Conservation (phyloP, 2,888 invertebrate species). For the Rhagophthalmus giganteus region DNA sequence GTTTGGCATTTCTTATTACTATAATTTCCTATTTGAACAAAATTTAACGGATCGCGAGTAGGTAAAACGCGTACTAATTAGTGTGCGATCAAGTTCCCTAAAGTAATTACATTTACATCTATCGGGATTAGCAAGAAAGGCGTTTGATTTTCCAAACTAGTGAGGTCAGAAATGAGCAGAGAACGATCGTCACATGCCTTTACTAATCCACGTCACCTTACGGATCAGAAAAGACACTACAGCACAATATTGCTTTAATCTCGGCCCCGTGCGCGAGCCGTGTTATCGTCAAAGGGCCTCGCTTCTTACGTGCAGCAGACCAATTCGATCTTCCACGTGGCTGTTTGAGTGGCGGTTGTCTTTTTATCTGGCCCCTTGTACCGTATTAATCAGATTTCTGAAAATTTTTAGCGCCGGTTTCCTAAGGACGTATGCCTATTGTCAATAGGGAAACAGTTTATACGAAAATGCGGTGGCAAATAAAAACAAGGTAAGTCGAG, state of each 20-base stretch:
- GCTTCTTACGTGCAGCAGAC: constrained; percentile 41
- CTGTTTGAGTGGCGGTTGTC: constrained; percentile 35
- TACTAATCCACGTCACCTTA: constrained; percentile 37
- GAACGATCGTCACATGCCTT: constrained; percentile 31
- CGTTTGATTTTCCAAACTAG: constrained; percentile 24
- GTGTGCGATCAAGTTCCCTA: constrained; percentile 5
- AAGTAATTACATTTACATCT: constrained; percentile 12
- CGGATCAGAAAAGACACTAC: constrained; percentile 44
- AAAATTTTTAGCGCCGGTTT: constrained; percentile 37
- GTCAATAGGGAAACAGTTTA: too few species aligned
- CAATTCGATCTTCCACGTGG: constrained; percentile 29
- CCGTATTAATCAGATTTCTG: constrained; percentile 44
- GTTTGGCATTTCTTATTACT: too few species aligned
- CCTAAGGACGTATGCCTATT: constrained; percentile 4
- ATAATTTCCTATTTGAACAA: too few species aligned
- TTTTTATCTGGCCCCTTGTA: constrained; percentile 30
- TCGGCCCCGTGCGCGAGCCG: constrained; percentile 40
- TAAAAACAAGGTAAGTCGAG: too few species aligned
- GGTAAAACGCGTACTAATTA: too few species aligned
- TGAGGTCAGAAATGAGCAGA: constrained; percentile 33
- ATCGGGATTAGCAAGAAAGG: background rate
- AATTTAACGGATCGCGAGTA: too few species aligned
- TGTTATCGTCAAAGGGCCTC: constrained; percentile 43
- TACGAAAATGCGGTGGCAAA: too few species aligned
- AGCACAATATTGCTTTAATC: constrained; percentile 50